Percentiles rank a stretch among this genome's conserved stretches.
Evolutionary conservation across 2,888 invertebrate genomes (phyloP).

Genomic region (Lutraria lutraria): DNA sequence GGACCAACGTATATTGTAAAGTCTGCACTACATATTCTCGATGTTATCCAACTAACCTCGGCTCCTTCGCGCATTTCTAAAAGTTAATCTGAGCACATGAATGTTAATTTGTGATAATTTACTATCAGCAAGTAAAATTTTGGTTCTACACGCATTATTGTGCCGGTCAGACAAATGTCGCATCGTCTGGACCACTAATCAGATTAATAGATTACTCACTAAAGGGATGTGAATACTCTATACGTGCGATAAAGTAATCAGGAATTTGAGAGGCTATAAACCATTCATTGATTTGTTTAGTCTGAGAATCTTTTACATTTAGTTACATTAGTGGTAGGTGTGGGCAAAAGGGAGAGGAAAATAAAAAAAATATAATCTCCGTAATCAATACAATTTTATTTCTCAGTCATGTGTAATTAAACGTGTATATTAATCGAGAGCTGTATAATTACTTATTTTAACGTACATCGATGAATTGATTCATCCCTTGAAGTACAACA

Average conservation of each 20-base stretch:
- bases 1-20: no score
- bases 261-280: neutral
- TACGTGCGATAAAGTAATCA: neutral
- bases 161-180: neutral
- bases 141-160: neutral
- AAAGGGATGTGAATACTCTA: neutral
- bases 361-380: neutral
- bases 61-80: no score
- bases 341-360: neutral
- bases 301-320: neutral
- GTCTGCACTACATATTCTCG: no score
- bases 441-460: no score
- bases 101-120: neutral
- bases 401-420: neutral
- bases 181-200: neutral
- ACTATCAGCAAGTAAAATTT: neutral
- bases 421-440: no score
- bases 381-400: neutral
- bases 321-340: neutral
- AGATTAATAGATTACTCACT: neutral
- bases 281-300: neutral
- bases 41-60: no score
- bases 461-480: no score
- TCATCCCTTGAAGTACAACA: no score
- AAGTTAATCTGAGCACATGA: neutral